Percentiles rank a stretch among this genome's conserved stretches.
Conservation (phyloP, 92 coral and sea anemone genomes). For the Palythoa caribaeorum region DNA sequence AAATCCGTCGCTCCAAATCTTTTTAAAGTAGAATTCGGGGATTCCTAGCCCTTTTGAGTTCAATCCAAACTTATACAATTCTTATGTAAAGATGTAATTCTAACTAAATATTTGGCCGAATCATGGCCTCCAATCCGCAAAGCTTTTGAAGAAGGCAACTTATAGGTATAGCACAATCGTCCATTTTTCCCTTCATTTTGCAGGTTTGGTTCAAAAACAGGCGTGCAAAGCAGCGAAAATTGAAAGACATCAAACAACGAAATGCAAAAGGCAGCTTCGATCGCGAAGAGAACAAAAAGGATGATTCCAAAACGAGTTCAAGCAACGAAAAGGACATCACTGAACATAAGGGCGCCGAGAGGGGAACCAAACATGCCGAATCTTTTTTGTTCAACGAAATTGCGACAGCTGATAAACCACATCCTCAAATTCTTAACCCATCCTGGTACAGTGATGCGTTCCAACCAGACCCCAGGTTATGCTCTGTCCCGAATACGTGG, state of each 20-base stretch:
- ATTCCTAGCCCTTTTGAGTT: too few relatives aligned
- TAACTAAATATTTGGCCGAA: too few relatives aligned
- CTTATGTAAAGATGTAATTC: too few relatives aligned
- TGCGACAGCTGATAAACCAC: not conserved
- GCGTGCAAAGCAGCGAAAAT: slow-evolving; percentile 84
- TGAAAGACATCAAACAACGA: slow-evolving; percentile 49
- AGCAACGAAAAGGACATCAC: not conserved
- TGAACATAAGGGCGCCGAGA: not conserved
- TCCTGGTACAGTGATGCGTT: not conserved
- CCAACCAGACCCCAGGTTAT: slow-evolving; percentile 25
- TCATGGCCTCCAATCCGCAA: too few relatives aligned
- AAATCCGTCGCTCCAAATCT: too few relatives aligned
- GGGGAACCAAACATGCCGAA: not conserved
- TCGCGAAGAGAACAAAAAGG: not conserved
- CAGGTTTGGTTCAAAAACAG: slow-evolving; percentile 95
- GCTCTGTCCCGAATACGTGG: slow-evolving; percentile 16
- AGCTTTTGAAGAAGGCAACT: too few relatives aligned
- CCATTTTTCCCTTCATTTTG: not conserved
- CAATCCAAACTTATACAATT: too few relatives aligned
- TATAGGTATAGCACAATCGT: too few relatives aligned
- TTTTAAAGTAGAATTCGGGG: too few relatives aligned
- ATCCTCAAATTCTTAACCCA: not conserved
- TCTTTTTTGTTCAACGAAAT: not conserved
- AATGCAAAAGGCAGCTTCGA: not conserved
- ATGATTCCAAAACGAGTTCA: not conserved